Evolutionary conservation across 2,888 invertebrate genomes (phyloP), one percentile per base, ranked within the genome.

Genomic region (Coleophora flavipennella): DNA sequence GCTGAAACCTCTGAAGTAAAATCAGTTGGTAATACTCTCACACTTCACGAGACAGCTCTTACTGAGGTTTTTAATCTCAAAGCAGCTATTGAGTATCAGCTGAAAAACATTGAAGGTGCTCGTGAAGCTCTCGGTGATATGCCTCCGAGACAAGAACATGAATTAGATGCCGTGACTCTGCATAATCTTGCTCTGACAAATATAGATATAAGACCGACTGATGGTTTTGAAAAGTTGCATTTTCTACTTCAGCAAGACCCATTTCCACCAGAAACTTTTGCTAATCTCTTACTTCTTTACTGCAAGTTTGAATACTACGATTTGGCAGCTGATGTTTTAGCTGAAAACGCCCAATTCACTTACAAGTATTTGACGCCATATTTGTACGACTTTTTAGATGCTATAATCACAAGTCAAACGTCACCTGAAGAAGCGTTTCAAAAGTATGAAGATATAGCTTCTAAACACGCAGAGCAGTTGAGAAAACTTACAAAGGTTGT

Each of bases 31-130:
- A 98, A 98, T 72, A 96, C 97, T 1, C 80, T 96, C 42, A 93
- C 93, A 1, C 86, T 99, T 42, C 97, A 99, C 61, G 93, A 98
- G 70, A 98, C 99, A 3, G 97, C 97, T 13, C 87, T 99, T 2
- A 95, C 99, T 9, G 99, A 99, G 81, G 98, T 99, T 0, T 96
- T 99, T 64, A 99, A 99, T 81, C 86, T 99, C 13, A 99, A 99
- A 86, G 97, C 99, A 8, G 99, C 99, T 3, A 96, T 99, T 55
- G 98, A 99, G 75, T 99, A 96, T 76, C 95, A 97, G 67, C 87
- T 83, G 35, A 85, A 84, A 56, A 64, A 75, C 88, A 91, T 91
- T 58, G 94, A 95, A 57, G 92, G 93, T 2, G 93, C 96, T 0
- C 87, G 92, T 53, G 95, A 96, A 76, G 95, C 96, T 0, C 72